Evolutionary conservation across 2,113 vertebrate genomes (phyloP).

Genomic region (Choloepus hoffmanni): DNA sequence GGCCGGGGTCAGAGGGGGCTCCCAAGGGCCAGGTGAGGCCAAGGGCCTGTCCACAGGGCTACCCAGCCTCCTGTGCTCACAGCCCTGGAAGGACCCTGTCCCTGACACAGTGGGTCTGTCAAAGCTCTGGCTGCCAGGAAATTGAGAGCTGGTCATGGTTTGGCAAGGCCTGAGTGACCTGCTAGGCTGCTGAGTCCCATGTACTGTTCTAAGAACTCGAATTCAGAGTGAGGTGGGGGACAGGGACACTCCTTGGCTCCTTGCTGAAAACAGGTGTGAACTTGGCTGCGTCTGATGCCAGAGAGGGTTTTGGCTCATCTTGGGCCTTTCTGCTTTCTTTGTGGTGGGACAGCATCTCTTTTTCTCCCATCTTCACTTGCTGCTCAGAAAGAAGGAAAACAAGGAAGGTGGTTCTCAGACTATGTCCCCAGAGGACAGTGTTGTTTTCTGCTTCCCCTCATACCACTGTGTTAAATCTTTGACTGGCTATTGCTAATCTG

Average conservation of each 20-base stretch:
- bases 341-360: background rate
- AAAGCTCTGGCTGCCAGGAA: background rate
- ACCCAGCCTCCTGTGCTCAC: background rate
- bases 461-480: background rate
- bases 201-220: background rate
- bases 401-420: background rate
- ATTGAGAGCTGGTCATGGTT: background rate
- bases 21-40: background rate
- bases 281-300: fast-evolving
- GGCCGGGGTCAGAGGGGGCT: background rate
- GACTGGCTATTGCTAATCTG: background rate
- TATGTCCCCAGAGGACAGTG: background rate
- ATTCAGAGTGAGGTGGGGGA: background rate
- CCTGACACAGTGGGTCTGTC: background rate
- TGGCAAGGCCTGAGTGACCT: too few species aligned
- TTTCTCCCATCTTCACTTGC: fast-evolving
- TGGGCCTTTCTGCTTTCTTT: fast-evolving
- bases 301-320: fast-evolving
- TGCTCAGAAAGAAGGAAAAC: background rate
- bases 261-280: background rate
- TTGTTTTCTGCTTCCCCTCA: background rate
- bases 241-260: background rate
- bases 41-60: background rate
- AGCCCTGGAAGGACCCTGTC: too few species aligned
- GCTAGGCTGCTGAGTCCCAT: background rate